Base-by-base conservation (phyloP, 2,888 invertebrate species). In the Bursaphelenchus okinawaensis region DNA sequence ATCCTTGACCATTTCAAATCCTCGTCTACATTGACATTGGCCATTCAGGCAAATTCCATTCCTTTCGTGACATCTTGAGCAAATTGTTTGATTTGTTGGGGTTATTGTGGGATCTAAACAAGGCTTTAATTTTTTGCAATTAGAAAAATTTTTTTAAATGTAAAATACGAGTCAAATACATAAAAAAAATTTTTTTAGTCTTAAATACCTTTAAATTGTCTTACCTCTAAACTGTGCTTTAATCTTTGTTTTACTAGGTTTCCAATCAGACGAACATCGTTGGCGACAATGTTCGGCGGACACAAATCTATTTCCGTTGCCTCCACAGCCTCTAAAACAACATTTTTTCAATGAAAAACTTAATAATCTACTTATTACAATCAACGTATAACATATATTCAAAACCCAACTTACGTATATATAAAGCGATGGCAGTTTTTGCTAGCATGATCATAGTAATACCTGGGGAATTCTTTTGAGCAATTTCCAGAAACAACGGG, bases 331-430 rank as follows among this genome's bases (percentile, higher is more conserved):
- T 16, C 72, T 72, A 55, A 70, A 71, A 65, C 9, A 9, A 27
- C 9, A 19, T 20, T 57, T 55, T 24, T 9, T 67, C 31, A 23
- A 0, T 22, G 1, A 9, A 2, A 12, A 27, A 62, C n/a, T n/a
- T n/a, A n/a, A n/a, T n/a, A n/a, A n/a, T n/a, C n/a, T n/a, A n/a
- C n/a, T n/a, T n/a, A n/a, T n/a, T n/a, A n/a, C n/a, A n/a, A n/a
- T n/a, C n/a, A n/a, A n/a, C n/a, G n/a, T n/a, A n/a, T n/a, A n/a
- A n/a, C n/a, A n/a, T n/a, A n/a, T n/a, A n/a, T n/a, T n/a, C n/a
- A n/a, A n/a, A n/a, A n/a, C n/a, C n/a, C n/a, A n/a, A n/a, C 71
- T 67, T 69, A 79, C 79, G 72, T 71, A 68, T 76, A 80, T 60
- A 67, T 71, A 69, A 80, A 80, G 62, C 72, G 69, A 65, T 71